A percentile compares a stretch with the other conserved stretches of the same genome.
phyloP scores from a whole-genome alignment of 2,797 vertebrate genomes.

The Thunnus albacares region DNA sequence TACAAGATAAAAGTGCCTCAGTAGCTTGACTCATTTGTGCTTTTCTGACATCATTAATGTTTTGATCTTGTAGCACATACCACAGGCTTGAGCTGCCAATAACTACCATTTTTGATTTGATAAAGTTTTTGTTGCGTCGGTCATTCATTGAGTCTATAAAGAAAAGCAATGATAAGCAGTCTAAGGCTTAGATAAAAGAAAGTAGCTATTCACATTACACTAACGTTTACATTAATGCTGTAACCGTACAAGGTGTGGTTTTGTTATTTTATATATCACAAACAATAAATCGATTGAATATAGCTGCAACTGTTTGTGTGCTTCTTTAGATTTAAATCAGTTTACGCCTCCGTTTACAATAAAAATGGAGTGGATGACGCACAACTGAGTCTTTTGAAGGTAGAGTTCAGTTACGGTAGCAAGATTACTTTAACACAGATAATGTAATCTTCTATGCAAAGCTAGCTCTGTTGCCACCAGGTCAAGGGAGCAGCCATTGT shows the following conservation, averaged over 20 bases:
- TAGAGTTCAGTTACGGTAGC: not conserved
- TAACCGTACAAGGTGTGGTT: not conserved
- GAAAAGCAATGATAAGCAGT: not conserved
- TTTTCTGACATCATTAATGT: not conserved
- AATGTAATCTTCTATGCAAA: not conserved
- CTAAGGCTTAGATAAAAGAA: no score
- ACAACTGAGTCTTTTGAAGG: not conserved
- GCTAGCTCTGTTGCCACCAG: no score
- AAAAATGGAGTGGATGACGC: not conserved
- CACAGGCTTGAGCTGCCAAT: not conserved
- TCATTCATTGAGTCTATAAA: not conserved
- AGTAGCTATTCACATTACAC: no score
- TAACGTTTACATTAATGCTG: not conserved
- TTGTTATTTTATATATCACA: not conserved
- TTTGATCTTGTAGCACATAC: not conserved
- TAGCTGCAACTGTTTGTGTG: not conserved
- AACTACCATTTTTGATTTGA: not conserved
- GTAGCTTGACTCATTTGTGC: not conserved
- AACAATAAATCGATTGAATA: not conserved
- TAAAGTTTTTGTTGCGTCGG: not conserved
- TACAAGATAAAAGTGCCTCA: not conserved
- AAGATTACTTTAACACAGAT: constrained; percentile 2
- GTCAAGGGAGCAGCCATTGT: no score
- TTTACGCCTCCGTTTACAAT: not conserved
- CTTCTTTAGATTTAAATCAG: not conserved